Evolutionary conservation across 2,797 vertebrate species (phyloP), one percentile per base, ranked within the genome.

Genomic region (Prunella strophiata): DNA sequence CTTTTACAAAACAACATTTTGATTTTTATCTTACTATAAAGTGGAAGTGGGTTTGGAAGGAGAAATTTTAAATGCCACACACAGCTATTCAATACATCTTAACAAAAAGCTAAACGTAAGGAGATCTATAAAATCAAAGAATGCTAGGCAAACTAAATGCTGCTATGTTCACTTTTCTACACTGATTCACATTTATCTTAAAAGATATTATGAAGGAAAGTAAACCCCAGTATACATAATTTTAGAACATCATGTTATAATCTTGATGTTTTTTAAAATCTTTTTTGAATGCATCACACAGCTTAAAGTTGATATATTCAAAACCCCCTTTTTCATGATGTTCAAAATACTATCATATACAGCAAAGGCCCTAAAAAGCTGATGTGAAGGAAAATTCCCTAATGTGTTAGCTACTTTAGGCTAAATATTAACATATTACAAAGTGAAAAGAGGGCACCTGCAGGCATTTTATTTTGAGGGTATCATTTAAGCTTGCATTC

Each of bases 111-210:
- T 67, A 74, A 91, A 85, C 1, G 15, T 62, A 94, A 92, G 42
- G 30, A 84, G 54, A 85, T 43, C 61, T 95, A 73, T 76, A 82
- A 81, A 94, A 88, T 89, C n/a, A 81, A 92, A 92, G 65, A 91
- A 87, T 48, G 13, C 3, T 58, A 68, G 50, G 50, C 10, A 93
- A 91, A 67, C 4, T 70, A 40, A 79, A 73, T 43, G 73, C 16
- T 67, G 38, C 26, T 82, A 71, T 85, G 38, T 12, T 88, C 47
- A 57, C 65, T 82, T 91, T 91, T 96, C 81, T 38, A 54, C 45
- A 76, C 30, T 77, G 65, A 83, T 58, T 92, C 23, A 55, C 20
- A 48, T 82, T 87, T 72, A 92, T 86, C 32, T 29, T 84, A 88
- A 78, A 90, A 94, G 29, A 50, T 67, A 68, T 58, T 83, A 73